phyloP scores from a whole-genome alignment of 2,888 invertebrate species.

The Andrena flavipes region DNA sequence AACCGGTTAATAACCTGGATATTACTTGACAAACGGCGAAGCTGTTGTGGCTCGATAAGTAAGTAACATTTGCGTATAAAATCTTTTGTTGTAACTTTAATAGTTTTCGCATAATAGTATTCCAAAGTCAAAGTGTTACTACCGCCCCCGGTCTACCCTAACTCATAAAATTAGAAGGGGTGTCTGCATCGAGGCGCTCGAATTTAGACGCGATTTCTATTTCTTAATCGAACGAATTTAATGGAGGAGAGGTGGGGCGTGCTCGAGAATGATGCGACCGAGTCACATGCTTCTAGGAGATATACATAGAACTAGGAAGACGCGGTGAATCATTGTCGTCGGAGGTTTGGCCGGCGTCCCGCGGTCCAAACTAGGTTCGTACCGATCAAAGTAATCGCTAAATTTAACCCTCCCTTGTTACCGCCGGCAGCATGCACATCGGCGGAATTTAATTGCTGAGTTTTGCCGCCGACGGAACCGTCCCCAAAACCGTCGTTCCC shows the following conservation, averaged over 20 bases:
- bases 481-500: not conserved
- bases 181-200: not conserved
- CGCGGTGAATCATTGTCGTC: constrained; percentile 80
- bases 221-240: constrained; percentile 29
- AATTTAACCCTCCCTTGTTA: constrained; percentile 74
- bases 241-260: constrained; percentile 4
- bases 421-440: constrained; percentile 52
- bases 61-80: too few relatives aligned
- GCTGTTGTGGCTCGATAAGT: too few relatives aligned
- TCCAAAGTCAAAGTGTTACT: too few relatives aligned
- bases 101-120: too few relatives aligned
- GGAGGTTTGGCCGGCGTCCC: constrained; percentile 79
- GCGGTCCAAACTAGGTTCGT: constrained; percentile 81
- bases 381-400: constrained; percentile 79
- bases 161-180: not conserved
- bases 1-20: too few relatives aligned
- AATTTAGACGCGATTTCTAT: constrained; percentile 29
- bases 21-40: too few relatives aligned
- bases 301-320: constrained; percentile 81
- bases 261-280: constrained; percentile 60
- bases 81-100: too few relatives aligned
- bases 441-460: constrained; percentile 56
- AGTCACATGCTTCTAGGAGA: constrained; percentile 73
- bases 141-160: too few relatives aligned
- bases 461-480: not conserved